These are phyloP conservation scores for Thymallus thymallus DNA, from an alignment of 2,113 vertebrate genomes.

Conservation along the genomic window DNA sequence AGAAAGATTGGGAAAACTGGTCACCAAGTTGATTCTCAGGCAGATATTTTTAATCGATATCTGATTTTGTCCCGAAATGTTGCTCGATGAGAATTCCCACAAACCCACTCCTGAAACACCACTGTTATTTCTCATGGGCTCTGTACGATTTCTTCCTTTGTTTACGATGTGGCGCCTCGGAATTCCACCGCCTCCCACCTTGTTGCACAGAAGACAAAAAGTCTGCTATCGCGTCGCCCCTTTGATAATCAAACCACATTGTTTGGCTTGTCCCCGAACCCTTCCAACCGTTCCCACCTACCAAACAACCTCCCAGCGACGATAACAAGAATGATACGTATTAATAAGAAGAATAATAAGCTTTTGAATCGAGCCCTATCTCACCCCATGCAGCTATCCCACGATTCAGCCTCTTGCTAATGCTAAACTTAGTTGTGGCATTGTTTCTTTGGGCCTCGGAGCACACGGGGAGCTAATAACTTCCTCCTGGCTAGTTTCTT, in stretches of 20 bases:
- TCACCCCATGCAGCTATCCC: conserved; percentile 52
- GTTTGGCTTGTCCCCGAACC: conserved; percentile 67
- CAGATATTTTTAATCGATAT: background rate
- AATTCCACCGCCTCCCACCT: conserved; percentile 59
- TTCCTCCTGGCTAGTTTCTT: conserved; percentile 82
- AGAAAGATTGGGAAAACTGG: too few species aligned
- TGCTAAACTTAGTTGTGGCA: conserved; percentile 88
- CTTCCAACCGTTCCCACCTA: conserved; percentile 54
- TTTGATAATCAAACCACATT: conserved; percentile 74
- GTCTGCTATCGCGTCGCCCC: conserved; percentile 58
- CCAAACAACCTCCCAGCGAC: conserved; percentile 50
- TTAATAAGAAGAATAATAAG: conserved; percentile 74
- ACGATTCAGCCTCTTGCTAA: conserved; percentile 64
- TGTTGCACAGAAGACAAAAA: conserved; percentile 60
- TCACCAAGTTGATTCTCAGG: background rate
- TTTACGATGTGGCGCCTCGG: conserved; percentile 67
- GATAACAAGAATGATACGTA: conserved; percentile 72
- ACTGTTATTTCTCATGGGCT: conserved; percentile 71
- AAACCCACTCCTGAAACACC: conserved; percentile 33
- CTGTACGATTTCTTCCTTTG: conserved; percentile 72
- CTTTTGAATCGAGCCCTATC: conserved; percentile 60
- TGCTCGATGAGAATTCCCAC: too few species aligned
- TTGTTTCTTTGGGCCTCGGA: conserved; percentile 78
- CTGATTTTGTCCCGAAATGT: too few species aligned
- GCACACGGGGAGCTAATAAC: conserved; percentile 82